A percentile compares a stretch with the other conserved stretches of the same genome.
Evolutionary conservation across 1,140 invertebrate genomes (phyloP).

Genomic region (Drosophila bifasciata): DNA sequence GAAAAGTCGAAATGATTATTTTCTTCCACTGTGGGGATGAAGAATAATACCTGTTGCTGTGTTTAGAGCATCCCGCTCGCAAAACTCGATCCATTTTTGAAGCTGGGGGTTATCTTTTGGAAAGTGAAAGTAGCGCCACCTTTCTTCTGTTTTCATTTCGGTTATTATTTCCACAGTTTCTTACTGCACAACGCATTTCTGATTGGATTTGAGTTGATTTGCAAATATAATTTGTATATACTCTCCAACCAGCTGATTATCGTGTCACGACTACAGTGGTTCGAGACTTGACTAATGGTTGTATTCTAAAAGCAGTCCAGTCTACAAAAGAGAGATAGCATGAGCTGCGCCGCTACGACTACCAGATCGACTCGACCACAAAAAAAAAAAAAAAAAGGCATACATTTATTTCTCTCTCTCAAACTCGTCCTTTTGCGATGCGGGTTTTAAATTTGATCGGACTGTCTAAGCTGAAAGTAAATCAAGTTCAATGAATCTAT

Average conservation of each 20-base stretch:
- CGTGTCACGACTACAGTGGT: neutral
- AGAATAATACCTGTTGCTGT: conserved; percentile 33
- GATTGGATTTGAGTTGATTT: neutral
- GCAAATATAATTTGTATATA: neutral
- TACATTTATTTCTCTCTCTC: no score
- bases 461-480: no score
- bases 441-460: no score
- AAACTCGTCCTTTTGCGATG: no score
- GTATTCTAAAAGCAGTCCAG: no score
- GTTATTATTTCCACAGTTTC: conserved; percentile 57
- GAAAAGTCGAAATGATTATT: neutral
- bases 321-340: no score
- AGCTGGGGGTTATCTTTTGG: conserved; percentile 33
- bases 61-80: conserved; percentile 34
- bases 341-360: no score
- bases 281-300: neutral
- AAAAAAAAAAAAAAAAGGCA: no score
- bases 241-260: conserved; percentile 1
- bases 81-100: conserved; percentile 52
- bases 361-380: no score
- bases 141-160: conserved; percentile 38
- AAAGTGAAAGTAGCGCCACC: conserved; percentile 50
- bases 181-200: conserved; percentile 57
- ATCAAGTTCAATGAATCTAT: no score
- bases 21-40: neutral